Base-by-base conservation (phyloP, 2,113 vertebrate genomes). In the Calidris pygmaea region DNA sequence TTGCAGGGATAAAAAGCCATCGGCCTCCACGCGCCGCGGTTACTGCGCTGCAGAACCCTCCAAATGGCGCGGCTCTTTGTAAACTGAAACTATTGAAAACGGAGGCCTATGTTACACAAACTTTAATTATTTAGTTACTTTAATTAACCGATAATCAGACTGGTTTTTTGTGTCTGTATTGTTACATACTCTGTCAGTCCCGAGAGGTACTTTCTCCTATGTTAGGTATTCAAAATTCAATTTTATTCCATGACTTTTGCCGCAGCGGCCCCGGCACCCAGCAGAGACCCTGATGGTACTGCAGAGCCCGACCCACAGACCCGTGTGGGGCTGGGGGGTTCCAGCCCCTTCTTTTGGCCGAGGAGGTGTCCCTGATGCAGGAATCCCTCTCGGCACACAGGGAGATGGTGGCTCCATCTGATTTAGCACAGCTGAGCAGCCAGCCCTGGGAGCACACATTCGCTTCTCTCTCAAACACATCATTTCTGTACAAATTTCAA, bases 61-160 rank as follows among this genome's bases (percentile, higher is more conserved):
- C 39, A 3, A 58, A 26, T 2, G 14, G 18, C 14, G 11, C 2
- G 12, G 53, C 52, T 39, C 16, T 14, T 8, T 32, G 93, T 86
- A 95, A 79, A 72, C 24, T 53, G 85, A 85, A 29, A 23, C 75
- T 63, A 17, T 32, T 76, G 94, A 37, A 24, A 94, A 65, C 7
- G 1, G 66, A 85, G 81, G 91, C 90, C 92, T 89, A 21, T 18
- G 53, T 50, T 82, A 89, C 85, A 78, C 66, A 14, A 92, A 94
- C 95, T 85, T 96, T 85, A 96, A 96, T 97, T 95, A 97, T 97
- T 97, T 95, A 97, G 89, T 59, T 87, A 16, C 90, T 91, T 95
- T 96, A 97, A 97, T 96, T 96, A 97, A 90, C 94, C 9, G 24
- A 58, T 89, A 86, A 93, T 96, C 86, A 86, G 87, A 18, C 79